phyloP scores from a whole-genome alignment of 2,113 vertebrate genomes.

The Sinocyclocheilus maitianheensis region DNA sequence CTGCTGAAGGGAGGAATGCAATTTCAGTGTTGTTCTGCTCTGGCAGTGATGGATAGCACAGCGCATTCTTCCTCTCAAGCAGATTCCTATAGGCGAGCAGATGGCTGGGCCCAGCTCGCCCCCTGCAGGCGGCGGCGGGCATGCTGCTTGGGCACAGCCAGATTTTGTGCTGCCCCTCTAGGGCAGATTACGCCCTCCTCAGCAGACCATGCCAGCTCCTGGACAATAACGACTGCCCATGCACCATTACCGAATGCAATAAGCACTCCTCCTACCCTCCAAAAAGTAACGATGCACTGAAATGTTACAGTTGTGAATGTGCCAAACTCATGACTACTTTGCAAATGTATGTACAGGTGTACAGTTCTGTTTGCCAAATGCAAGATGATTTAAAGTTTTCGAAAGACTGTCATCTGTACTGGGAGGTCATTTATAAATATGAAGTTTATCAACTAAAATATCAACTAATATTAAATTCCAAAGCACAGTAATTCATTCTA shows the following conservation, averaged over 20 bases:
- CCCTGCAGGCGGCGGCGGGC: constrained; percentile 72
- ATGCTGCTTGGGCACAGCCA: constrained; percentile 62
- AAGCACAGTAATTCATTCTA: constrained; percentile 69
- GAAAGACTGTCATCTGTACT: constrained; percentile 62
- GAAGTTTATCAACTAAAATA: background rate
- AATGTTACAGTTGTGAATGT: constrained; percentile 71
- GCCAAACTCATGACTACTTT: constrained; percentile 75
- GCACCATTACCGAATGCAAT: constrained; percentile 73
- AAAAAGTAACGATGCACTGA: constrained; percentile 68
- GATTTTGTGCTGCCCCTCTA: constrained; percentile 59
- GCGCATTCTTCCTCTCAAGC: constrained; percentile 65
- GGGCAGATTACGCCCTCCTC: constrained; percentile 59
- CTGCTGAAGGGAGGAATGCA: constrained; percentile 49
- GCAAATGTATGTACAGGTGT: constrained; percentile 68
- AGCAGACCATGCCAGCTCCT: constrained; percentile 60
- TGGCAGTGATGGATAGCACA: constrained; percentile 69
- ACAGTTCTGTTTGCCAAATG: constrained; percentile 64
- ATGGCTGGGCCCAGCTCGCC: constrained; percentile 75
- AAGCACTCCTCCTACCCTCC: constrained; percentile 75
- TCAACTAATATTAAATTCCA: constrained; percentile 50
- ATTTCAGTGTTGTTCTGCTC: constrained; percentile 41
- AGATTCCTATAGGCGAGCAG: constrained; percentile 75
- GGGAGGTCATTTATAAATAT: constrained; percentile 57
- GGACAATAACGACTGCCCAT: constrained; percentile 67
- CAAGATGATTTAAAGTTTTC: constrained; percentile 3